phyloP scores from a whole-genome alignment of 2,888 invertebrate genomes.

The Alentia gelatinosa region DNA sequence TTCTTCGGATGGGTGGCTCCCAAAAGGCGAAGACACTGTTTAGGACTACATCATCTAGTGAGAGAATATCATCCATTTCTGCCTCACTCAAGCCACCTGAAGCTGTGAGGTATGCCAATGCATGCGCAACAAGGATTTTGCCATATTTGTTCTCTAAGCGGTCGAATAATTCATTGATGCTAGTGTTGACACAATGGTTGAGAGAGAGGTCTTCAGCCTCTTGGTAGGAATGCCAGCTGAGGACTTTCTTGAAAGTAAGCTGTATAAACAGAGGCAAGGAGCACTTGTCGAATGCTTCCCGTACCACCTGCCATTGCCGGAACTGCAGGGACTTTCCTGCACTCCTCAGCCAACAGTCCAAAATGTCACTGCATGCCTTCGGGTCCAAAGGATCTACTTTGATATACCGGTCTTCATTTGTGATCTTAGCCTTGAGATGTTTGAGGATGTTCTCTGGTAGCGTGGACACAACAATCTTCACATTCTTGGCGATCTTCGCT shows the following conservation, averaged over 20 bases:
- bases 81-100: conserved; percentile 60
- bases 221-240: conserved; percentile 61
- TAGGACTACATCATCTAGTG: conserved; percentile 60
- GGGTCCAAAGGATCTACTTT: conserved; percentile 89
- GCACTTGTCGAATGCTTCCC: conserved; percentile 57
- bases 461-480: conserved; percentile 62
- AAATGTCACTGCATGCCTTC: conserved; percentile 53
- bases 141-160: conserved; percentile 62
- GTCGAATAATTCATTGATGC: conserved; percentile 60
- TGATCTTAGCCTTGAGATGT: conserved; percentile 79
- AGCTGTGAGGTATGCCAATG: conserved; percentile 61
- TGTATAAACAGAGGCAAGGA: conserved; percentile 59
- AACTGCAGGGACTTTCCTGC: conserved; percentile 40
- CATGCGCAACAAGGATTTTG: conserved; percentile 56
- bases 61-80: conserved; percentile 61
- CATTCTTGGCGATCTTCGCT: conserved; percentile 58
- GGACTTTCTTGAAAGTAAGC: conserved; percentile 59
- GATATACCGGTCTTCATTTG: conserved; percentile 94
- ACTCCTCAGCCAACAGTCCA: conserved; percentile 36
- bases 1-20: conserved; percentile 61
- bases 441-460: conserved; percentile 81
- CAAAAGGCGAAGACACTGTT: conserved; percentile 58
- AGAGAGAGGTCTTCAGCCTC: conserved; percentile 44
- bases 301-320: conserved; percentile 58
- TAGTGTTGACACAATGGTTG: conserved; percentile 41